phyloP scores from a whole-genome alignment of 2,113 vertebrate species.

The Pontoporia blainvillei region DNA sequence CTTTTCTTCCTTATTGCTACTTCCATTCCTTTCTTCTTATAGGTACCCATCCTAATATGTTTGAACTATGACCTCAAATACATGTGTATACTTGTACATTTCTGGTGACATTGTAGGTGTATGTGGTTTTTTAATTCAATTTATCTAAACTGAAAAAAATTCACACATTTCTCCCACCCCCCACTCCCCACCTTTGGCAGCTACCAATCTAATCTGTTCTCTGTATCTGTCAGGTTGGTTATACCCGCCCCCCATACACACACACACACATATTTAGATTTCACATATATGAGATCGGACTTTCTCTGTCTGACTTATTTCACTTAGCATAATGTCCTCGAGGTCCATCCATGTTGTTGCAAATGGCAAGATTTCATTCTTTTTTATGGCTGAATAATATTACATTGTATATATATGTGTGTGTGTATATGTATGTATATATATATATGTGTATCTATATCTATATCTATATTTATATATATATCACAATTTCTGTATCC shows the following conservation, averaged over 20 bases:
- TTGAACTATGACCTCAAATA: background rate
- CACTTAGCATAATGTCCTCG: background rate
- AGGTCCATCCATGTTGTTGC: too few species aligned
- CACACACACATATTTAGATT: background rate
- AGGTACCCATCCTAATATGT: background rate
- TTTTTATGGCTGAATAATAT: too few species aligned
- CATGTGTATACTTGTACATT: background rate
- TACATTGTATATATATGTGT: too few species aligned
- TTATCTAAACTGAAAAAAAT: background rate
- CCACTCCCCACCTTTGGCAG: background rate
- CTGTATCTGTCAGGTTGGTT: background rate
- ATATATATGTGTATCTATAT: too few species aligned
- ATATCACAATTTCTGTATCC: too few species aligned
- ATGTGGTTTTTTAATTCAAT: background rate
- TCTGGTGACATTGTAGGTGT: background rate
- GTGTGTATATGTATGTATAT: too few species aligned
- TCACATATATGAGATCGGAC: background rate
- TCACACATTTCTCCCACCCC: background rate
- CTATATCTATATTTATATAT: too few species aligned
- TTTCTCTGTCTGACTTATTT: background rate
- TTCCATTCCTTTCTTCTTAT: background rate
- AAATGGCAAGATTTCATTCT: too few species aligned
- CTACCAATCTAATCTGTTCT: background rate
- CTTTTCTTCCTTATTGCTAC: background rate
- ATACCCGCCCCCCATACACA: too few species aligned